These are phyloP conservation scores for Gila robusta DNA, from an alignment of 2,797 vertebrate genomes.

Conservation along the genomic window DNA sequence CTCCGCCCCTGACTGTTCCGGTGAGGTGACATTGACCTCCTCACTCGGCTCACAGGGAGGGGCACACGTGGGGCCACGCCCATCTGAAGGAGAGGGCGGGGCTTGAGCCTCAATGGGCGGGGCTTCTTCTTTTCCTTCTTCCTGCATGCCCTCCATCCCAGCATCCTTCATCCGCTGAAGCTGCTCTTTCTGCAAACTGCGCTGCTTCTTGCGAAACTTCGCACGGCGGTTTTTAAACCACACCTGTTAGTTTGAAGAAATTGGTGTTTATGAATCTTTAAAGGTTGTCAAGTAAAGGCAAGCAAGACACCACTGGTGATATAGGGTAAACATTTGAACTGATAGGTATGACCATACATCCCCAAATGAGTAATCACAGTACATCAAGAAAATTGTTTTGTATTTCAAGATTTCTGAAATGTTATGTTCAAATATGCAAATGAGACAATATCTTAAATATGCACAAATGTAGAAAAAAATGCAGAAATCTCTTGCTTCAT, in stretches of 20 bases:
- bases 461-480: not conserved
- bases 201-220: constrained; percentile 99
- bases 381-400: not conserved
- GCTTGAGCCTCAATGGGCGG: constrained; percentile 74
- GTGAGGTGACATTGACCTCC: constrained; percentile 92
- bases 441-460: not conserved
- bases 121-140: constrained; percentile 82
- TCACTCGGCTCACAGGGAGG: constrained; percentile 81
- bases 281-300: not conserved
- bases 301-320: not conserved
- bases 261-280: not conserved
- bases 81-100: constrained; percentile 78
- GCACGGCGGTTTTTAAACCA: constrained; percentile 99
- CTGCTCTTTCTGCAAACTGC: constrained; percentile 98
- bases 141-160: constrained; percentile 77
- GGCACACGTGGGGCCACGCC: constrained; percentile 73
- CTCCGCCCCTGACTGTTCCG: constrained; percentile 93
- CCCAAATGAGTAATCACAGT: no score
- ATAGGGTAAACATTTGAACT: not conserved
- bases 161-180: constrained; percentile 96
- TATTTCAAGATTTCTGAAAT: not conserved
- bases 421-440: constrained; percentile 1
- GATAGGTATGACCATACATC: not conserved
- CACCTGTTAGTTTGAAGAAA: constrained; percentile 79
- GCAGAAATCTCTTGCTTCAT: not conserved